Base-by-base conservation (phyloP, 2,797 vertebrate species). In the Spondyliosoma cantharus region DNA sequence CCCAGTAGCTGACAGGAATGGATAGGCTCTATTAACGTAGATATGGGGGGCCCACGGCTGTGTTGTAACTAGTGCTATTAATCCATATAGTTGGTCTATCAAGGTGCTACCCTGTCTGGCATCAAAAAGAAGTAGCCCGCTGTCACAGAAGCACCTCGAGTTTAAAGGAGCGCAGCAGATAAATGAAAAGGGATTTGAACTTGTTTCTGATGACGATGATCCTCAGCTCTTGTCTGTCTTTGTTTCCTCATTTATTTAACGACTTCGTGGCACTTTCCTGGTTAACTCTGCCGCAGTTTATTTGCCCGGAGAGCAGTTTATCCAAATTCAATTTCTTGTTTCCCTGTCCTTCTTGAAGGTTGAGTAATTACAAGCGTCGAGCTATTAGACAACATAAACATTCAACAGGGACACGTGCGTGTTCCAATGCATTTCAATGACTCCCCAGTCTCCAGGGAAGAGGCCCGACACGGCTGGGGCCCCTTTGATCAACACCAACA, bases 1-100 rank as follows among this genome's bases (percentile, higher is more conserved):
- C 88, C 93, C 94, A 93, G 91, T 91, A 93, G 91, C 92, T 95
- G 95, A 95, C 95, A 94, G 92, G 91, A 95, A 96, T 95, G 93
- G 93, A 95, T 96, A 90, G 94, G 90, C 91, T 95, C 94, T 94
- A 95, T 95, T 95, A 95, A 92, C 82, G 89, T 81, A 93, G 92
- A 94, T 93, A 90, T 86, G 93, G 91, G 90, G 88, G 90, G 90
- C 93, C 92, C 84, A 67, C 50, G 93, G 94, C 92, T 89, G 90
- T 88, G 84, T 90, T 92, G 93, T 94, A 95, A 95, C 93, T 89
- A 92, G 93, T 91, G 93, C 93, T 94, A 95, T 96, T 95, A 95
- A 95, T 96, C 94, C 94, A 95, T 93, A 95, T 93, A 89, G 93
- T 93, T 92, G 92, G 89, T 90, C 90, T 92, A 95, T 95, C 92